A percentile compares a stretch with the other conserved stretches of the same genome.
phyloP scores from a whole-genome alignment of 2,113 vertebrate species.

The Xenopus laevis region DNA sequence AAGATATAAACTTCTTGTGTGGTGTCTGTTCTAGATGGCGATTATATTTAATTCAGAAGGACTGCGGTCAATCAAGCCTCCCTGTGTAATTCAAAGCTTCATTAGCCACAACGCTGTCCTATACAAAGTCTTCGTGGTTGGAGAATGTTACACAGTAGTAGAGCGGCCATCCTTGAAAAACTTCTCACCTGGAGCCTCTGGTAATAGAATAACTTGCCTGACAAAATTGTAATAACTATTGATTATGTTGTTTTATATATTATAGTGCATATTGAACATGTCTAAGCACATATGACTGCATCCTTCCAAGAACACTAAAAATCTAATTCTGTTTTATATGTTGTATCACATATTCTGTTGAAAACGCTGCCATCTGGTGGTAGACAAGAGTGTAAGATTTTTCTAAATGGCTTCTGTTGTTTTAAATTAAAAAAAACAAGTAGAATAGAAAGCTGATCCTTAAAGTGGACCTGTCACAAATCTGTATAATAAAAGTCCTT shows the following conservation, averaged over 20 bases:
- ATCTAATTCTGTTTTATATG: no score
- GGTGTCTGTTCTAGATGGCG: slow-evolving; percentile 78
- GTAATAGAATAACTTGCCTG: no score
- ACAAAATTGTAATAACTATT: no score
- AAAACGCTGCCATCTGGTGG: neutral
- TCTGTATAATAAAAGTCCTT: no score
- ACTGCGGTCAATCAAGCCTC: slow-evolving; percentile 83
- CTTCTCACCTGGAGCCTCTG: slow-evolving; percentile 88
- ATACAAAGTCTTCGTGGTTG: slow-evolving; percentile 97
- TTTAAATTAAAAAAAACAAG: no score
- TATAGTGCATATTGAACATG: no score
- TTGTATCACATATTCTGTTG: neutral
- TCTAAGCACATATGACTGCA: no score
- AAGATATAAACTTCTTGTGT: neutral
- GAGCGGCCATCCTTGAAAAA: slow-evolving; percentile 96
- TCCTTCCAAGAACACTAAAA: no score
- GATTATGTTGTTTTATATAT: no score
- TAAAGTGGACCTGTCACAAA: no score
- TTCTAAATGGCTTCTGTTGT: no score
- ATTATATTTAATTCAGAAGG: slow-evolving; percentile 96
- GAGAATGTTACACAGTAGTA: slow-evolving; percentile 92
- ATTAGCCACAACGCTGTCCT: slow-evolving; percentile 97
- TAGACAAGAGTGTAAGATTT: neutral
- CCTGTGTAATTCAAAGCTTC: slow-evolving; percentile 96
- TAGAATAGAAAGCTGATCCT: no score